Base-by-base conservation (phyloP, 2,888 invertebrate species). In the Bedellia somnulentella region DNA sequence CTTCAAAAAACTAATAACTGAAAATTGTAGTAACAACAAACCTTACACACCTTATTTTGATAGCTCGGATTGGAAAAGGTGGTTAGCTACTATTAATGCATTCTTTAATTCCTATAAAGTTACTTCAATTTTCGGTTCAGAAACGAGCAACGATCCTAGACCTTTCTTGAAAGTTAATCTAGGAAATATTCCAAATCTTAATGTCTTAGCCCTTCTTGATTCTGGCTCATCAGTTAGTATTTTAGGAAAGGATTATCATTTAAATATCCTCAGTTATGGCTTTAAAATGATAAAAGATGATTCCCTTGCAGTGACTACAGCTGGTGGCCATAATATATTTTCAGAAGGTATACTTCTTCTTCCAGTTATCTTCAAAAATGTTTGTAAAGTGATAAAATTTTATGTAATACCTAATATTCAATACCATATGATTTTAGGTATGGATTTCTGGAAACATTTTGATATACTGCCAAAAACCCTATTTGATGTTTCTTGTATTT, bases 331-430 rank as follows among this genome's bases (percentile, higher is more conserved):
- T n/a, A n/a, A n/a, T n/a, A n/a, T n/a, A n/a, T n/a, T n/a, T n/a
- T n/a, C n/a, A n/a, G n/a, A n/a, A n/a, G n/a, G n/a, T n/a, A n/a
- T n/a, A n/a, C n/a, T n/a, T n/a, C n/a, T n/a, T n/a, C n/a, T n/a
- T n/a, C n/a, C n/a, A n/a, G n/a, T n/a, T n/a, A n/a, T n/a, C n/a
- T n/a, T n/a, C n/a, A n/a, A n/a, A n/a, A n/a, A n/a, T n/a, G n/a
- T n/a, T n/a, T n/a, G n/a, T n/a, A n/a, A n/a, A n/a, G n/a, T n/a
- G n/a, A n/a, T n/a, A n/a, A n/a, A n/a, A n/a, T n/a, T n/a, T 11
- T 13, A 32, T 24, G 32, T 32, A 3, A 17, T 32, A 2, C 32
- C 32, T 16, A 18, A 24, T 11, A 24, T 32, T 15, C 3, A 13
- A 5, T 15, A 3, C n/a, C 6, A 16, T 8, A 9, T 31, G 9